Evolutionary conservation across 92 coral and sea anemone species (phyloP), one percentile per base, ranked within the genome.

Genomic region (Nematostella vectensis): DNA sequence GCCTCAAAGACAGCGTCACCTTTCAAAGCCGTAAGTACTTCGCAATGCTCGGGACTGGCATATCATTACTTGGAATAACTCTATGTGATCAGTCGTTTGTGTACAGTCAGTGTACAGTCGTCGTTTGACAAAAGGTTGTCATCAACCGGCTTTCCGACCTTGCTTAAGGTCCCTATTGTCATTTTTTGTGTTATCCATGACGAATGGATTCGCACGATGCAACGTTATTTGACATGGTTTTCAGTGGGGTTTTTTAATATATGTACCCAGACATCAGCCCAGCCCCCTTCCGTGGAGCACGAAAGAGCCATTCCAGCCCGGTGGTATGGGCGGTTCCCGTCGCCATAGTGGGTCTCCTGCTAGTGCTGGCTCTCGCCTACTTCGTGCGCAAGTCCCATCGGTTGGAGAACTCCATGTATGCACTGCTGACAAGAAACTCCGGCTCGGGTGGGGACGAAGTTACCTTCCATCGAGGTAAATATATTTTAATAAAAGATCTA

Each of bases 241-340:
- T 33, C 8, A 6, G 6, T 15, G 8, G 40, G 6, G 6, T 33
- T 33, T 33, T 15, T 33, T 6, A 15, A 33, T 15, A 33, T 15
- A 6, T 6, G 15, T 33, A 6, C 40, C 8, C 40, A 6, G 15
- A 33, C 40, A 15, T 33, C 40, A 33, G 40, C 40, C 23, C 3
- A 40, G 2, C 59, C 65, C 19, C 16, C 21, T 4, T 20, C 58
- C 23, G 61, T 27, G 0, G 48, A 59, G 27, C 76, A 61, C 43
- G 21, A 28, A 2, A 25, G 6, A 59, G 36, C 1, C 19, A 39
- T n/a, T 0, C 17, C 20, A 71, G 44, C 27, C 61, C 71, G 18
- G 67, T 72, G 24, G 84, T 79, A 13, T 91, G 98, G 98, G 98
- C 96, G 11, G 88, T 91, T 16, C 98, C 98, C 0, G 98, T 91